Percentiles rank a stretch among this genome's conserved stretches.
These are phyloP conservation scores for Myopa tessellatipennis DNA, from an alignment of 2,888 invertebrate species.

Conservation along the genomic window DNA sequence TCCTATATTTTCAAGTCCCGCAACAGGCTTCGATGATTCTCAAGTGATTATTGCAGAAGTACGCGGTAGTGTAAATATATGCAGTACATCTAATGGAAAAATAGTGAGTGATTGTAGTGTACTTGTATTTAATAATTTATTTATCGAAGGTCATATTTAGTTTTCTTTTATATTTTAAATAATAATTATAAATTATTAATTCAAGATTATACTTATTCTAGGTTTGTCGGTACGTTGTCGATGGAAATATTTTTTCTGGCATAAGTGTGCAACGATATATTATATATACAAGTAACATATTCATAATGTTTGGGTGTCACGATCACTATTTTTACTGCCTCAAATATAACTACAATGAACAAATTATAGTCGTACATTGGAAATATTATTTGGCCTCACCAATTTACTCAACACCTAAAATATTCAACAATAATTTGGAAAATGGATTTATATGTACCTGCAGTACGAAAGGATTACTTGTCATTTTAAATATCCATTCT, in stretches of 20 bases:
- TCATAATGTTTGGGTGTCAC: slow-evolving; percentile 78
- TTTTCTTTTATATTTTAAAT: too few species aligned
- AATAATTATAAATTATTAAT: too few species aligned
- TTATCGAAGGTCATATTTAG: too few species aligned
- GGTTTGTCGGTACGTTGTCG: slow-evolving; percentile 73
- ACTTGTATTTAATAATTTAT: not conserved
- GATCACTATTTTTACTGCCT: slow-evolving; percentile 77
- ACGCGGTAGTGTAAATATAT: slow-evolving; percentile 69
- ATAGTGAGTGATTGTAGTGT: slow-evolving; percentile 49
- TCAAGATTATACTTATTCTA: slow-evolving; percentile 58
- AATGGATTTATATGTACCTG: slow-evolving; percentile 69
- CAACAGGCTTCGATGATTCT: slow-evolving; percentile 46
- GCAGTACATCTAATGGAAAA: slow-evolving; percentile 51
- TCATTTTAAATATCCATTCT: slow-evolving; percentile 70
- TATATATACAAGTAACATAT: slow-evolving; percentile 56
- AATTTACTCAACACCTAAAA: slow-evolving; percentile 50
- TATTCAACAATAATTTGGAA: slow-evolving; percentile 64
- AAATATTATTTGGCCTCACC: slow-evolving; percentile 55
- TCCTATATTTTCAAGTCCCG: slow-evolving; percentile 72
- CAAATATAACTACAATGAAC: slow-evolving; percentile 58
- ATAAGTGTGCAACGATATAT: slow-evolving; percentile 67
- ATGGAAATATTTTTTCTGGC: slow-evolving; percentile 81
- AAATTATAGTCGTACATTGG: slow-evolving; percentile 25
- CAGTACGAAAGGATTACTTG: slow-evolving; percentile 75
- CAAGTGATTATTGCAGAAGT: slow-evolving; percentile 62